These are phyloP conservation scores for Ligdia adustata DNA, from an alignment of 2,888 invertebrate genomes.

Conservation along the genomic window DNA sequence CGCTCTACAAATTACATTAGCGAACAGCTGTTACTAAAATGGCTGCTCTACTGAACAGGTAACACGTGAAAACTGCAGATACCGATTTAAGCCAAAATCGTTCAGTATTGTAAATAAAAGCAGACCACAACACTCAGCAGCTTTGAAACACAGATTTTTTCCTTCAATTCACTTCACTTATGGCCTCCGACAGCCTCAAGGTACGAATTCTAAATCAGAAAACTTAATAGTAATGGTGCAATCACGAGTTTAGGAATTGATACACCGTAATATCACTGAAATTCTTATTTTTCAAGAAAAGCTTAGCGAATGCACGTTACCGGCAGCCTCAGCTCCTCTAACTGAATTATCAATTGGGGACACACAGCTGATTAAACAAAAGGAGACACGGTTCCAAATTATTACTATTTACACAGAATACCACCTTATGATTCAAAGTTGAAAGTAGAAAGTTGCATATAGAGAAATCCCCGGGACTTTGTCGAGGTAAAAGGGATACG, in stretches of 20 bases:
- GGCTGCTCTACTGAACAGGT: conserved; percentile 36
- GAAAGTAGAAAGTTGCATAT: conserved; percentile 56
- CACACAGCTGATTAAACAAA: conserved; percentile 78
- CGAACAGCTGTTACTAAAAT: conserved; percentile 35
- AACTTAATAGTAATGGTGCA: not conserved
- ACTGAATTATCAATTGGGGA: conserved; percentile 79
- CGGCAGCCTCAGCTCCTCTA: conserved; percentile 62
- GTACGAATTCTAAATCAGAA: not conserved
- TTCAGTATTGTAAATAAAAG: conserved; percentile 45
- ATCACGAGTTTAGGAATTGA: not conserved
- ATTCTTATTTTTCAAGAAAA: conserved; percentile 33
- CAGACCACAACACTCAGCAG: conserved; percentile 45
- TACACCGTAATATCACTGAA: conserved; percentile 9
- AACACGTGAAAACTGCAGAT: conserved; percentile 33
- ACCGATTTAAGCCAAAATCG: no score
- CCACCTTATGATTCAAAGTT: conserved; percentile 51
- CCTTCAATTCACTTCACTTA: conserved; percentile 4
- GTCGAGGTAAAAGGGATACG: conserved; percentile 55
- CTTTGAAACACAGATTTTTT: conserved; percentile 16
- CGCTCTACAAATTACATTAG: conserved; percentile 56
- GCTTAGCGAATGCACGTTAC: conserved; percentile 52
- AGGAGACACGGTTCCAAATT: conserved; percentile 59
- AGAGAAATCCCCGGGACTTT: conserved; percentile 48
- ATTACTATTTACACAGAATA: conserved; percentile 45
- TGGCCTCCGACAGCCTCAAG: not conserved